Base-by-base conservation (phyloP, 2,113 vertebrate species). In the human region DNA sequence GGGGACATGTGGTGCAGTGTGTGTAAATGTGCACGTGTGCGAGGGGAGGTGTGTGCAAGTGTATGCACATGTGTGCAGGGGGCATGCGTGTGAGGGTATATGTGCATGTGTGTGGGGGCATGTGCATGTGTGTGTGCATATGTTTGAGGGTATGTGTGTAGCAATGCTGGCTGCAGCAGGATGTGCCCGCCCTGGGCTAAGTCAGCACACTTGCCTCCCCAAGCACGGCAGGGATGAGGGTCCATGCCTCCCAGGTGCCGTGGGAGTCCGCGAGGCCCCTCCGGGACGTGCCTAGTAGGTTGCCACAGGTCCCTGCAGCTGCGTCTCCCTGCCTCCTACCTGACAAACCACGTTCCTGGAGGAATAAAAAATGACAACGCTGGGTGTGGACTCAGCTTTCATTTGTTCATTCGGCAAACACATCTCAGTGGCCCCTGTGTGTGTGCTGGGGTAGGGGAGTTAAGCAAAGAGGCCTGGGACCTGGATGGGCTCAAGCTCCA, bases 121-220 rank as follows among this genome's bases (percentile, higher is more conserved):
- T 22, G 55, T 57, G 20, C 55, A 8, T 22, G 25, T 64, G 59
- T 64, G 12, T 64, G 27, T 64, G 61, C 61, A 30, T 30, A 64
- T 64, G 61, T 13, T 5, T 64, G 61, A 64, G 61, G 10, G 17
- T 27, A 11, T 30, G 59, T 64, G 59, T 30, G 11, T 10, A 43
- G 23, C 72, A 7, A 6, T 4, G 72, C 40, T 40, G 6, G 22
- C 72, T 14, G 3, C 72, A 25, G 72, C 22, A 73, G 72, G 40
- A 27, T 3, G 11, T 38, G 0, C 38, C 38, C 0, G 0, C 72
- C 70, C 22, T 2, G 27, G 61, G 61, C 27, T 30, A 8, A 13
- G 61, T 64, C 61, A 64, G 61, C 61, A 30, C 5, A 30, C 61
- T 30, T 12, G 13, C 25, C 73, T 30, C 43, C 73, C 27, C 43